phyloP scores from a whole-genome alignment of 2,797 vertebrate species.

The Manis javanica region DNA sequence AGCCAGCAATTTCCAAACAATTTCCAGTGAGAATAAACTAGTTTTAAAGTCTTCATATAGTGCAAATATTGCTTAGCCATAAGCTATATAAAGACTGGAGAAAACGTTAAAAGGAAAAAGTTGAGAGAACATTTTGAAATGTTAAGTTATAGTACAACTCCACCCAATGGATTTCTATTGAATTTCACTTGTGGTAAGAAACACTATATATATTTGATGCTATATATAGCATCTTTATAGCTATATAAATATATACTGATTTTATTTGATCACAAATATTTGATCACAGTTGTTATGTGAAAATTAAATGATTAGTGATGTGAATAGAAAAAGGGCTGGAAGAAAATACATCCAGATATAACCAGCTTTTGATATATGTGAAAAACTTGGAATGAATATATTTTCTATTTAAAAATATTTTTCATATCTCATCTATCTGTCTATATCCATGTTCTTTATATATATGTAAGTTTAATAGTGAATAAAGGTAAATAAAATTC shows the following conservation, averaged over 20 bases:
- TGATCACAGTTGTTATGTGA: not conserved
- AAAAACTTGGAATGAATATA: not conserved
- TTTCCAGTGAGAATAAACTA: not conserved
- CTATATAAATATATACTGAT: not conserved
- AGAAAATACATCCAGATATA: not conserved
- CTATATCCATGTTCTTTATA: not conserved
- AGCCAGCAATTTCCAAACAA: not conserved
- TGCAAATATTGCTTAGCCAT: not conserved
- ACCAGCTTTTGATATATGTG: not conserved
- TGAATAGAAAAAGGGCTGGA: not conserved
- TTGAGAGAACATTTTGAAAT: conserved; percentile 64
- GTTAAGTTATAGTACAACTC: conserved; percentile 86
- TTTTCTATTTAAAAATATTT: conserved; percentile 45
- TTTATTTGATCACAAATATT: not conserved
- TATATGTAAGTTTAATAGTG: not conserved
- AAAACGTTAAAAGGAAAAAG: conserved; percentile 46
- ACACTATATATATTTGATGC: not conserved
- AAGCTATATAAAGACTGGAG: not conserved
- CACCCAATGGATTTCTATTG: conserved; percentile 87
- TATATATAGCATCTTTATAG: not conserved
- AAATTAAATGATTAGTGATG: not conserved
- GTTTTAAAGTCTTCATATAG: not conserved
- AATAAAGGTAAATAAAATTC: not conserved
- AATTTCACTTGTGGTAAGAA: conserved; percentile 84
- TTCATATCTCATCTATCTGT: not conserved